Base-by-base conservation (phyloP, 2,113 vertebrate genomes). In the Orcinus orca region DNA sequence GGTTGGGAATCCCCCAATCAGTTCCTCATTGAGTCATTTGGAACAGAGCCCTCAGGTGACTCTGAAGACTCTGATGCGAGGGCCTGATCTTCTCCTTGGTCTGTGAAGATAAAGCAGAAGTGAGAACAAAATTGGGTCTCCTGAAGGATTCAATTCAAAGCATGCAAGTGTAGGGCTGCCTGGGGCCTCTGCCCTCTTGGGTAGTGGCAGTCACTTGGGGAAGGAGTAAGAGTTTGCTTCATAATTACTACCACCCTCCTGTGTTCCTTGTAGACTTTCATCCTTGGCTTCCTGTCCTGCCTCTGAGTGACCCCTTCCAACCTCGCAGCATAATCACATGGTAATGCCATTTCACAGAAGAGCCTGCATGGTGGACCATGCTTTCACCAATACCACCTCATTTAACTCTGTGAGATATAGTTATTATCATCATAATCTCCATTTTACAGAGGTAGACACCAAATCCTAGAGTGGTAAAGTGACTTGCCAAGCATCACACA, bases 71-170 rank as follows among this genome's bases (percentile, higher is more conserved):
- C 26, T 84, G 47, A 12, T 90, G 26, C 81, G 8, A 95, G 47
- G 82, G 15, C 26, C 60, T 71, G n/a, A 2, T 85, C 38, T 33
- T 96, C 13, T 90, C 55, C 17, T 81, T 81, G 65, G 65, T 23
- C 53, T 87, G 3, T 95, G 47, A 93, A 80, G 71, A 86, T 76
- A 90, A 95, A 98, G 71, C 79, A 92, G 97, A 97, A 97, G 89
- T 92, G 90, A 95, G 88, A 94, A 25, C 33, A 23, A 68, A 92
- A 81, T 6, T 77, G 31, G 62, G n/a, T 70, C 68, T 88, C n/a
- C 76, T 68, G 55, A 88, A 70, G 96, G 47, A 79, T 71, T 74
- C 47, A 50, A n/a, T 23, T 33, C 31, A 76, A 82, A 70, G 25
- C 47, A 26, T 63, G 29, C 18, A 31, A 21, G 53, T 21, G n/a